Evolutionary conservation across 30 jellyfish, hydroid and myxozoan genomes (phyloP), one percentile per base, ranked within the genome.

Genomic region (Cassiopea xamachana): DNA sequence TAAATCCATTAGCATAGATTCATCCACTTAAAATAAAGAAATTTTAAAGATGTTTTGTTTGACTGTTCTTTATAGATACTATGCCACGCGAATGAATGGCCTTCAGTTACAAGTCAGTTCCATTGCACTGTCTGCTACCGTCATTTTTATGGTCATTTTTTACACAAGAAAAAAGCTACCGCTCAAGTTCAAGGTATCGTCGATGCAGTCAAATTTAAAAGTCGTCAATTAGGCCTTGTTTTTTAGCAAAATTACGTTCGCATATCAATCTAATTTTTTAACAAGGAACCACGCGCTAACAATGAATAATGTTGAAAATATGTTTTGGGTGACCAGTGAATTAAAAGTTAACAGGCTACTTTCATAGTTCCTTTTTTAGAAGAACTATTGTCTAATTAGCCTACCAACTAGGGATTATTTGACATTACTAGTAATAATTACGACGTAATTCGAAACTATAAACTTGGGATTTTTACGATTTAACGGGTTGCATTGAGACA

Each of bases 51-150:
- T 62, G 4, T 62, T 62, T 62, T 2, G 43, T 17, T 4, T 8
- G 4, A 17, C 7, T 62, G 7, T 62, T 17, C 27, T 14, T 62
- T 62, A 3, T 17, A 93, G 98, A 61, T 39, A 83, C 50, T 93
- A 88, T 70, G 77, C 97, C 10, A 76, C 81, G 2, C 92, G 98
- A 9, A 93, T 93, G 95, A 64, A 83, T 10, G 98, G 98, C 16
- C 81, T 93, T n/a, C 89, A 89, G 69, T 82, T 93, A 47, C 98
- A 93, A 85, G 97, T 93, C 6, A 47, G 96, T 14, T 67, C 92
- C 7, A 60, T 93, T 7, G 97, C 97, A 1, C 45, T 89, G 59
- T 79, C 91, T 44, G 93, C 90, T 46, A 89, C 98, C 19, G 80
- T 51, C 46, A 85, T 93, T 1, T 88, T 89, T 60, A 88, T 84